Evolutionary conservation across 2,797 vertebrate genomes (phyloP), one percentile per base, ranked within the genome.

Genomic region (Microctenopoma steveboyesi): DNA sequence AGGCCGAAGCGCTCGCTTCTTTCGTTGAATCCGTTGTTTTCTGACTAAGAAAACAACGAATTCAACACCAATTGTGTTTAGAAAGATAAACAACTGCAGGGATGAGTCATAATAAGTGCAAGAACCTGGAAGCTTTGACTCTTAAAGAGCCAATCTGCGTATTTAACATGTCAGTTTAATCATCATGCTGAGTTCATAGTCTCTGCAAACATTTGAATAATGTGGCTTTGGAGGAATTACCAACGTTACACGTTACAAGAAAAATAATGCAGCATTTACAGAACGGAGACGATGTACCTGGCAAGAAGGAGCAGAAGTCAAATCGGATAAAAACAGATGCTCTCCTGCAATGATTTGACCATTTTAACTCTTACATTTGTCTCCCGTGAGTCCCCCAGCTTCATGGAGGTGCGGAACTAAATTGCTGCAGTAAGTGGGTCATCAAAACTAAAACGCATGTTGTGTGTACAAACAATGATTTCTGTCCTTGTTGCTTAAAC

Each of bases 21-120:
- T 47, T 69, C 73, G 54, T 70, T 52, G 55, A 63, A 72, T 64
- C 66, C 65, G 83, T 37, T 37, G 35, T 37, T 37, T 37, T 3
- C 35, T 42, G 13, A 72, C 60, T 4, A 13, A 43, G 16, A 22
- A 16, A 37, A 16, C 22, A 7, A 4, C 39, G n/a, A 18, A 65
- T 22, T 3, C 14, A 60, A 30, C 33, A 47, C 16, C 39, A 53
- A 49, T 60, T 59, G 37, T 27, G 2, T 28, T 12, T 2, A 10
- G 7, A 40, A 61, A 61, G 47, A 49, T 45, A 45, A 49, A 68
- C 33, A 30, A 25, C 33, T 28, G 22, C 49, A 66, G 49, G 25
- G 52, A 18, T 56, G 64, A 50, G 66, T 9, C 30, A 16, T 43
- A 61, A 78, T 69, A 49, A 56, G 12, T 4, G 33, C 5, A 1